Conservation (phyloP, 2,888 invertebrate species). For the Mesochorus sp. region DNA sequence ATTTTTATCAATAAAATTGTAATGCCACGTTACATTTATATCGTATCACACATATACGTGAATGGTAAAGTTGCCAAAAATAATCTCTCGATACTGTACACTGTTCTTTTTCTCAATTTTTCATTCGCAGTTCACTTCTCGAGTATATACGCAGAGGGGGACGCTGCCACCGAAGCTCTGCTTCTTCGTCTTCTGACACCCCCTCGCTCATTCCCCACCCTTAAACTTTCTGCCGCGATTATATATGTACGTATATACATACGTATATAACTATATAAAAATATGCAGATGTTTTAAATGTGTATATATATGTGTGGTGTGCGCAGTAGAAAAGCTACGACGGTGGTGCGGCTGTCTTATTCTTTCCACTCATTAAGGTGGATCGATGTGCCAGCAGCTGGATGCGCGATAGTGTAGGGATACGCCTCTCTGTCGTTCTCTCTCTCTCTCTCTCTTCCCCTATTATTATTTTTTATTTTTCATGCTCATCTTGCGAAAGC, state of each 20-base stretch:
- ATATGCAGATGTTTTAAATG: slow-evolving; percentile 44
- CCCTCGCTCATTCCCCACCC: slow-evolving; percentile 28
- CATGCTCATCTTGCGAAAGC: slow-evolving; percentile 22
- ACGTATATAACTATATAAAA: slow-evolving; percentile 28
- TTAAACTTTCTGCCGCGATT: slow-evolving; percentile 13
- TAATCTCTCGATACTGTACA: neutral
- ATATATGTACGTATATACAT: slow-evolving; percentile 19
- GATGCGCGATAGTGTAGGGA: slow-evolving; percentile 66
- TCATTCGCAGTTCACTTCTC: slow-evolving; percentile 9
- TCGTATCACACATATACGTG: no score
- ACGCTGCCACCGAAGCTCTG: slow-evolving; percentile 43
- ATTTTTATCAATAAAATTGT: no score
- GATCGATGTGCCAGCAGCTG: slow-evolving; percentile 81
- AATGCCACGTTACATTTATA: no score
- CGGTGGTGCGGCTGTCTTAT: slow-evolving; percentile 79
- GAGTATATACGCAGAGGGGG: slow-evolving; percentile 42
- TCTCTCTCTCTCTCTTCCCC: slow-evolving; percentile 11
- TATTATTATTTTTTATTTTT: slow-evolving; percentile 3
- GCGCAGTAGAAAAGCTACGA: slow-evolving; percentile 65
- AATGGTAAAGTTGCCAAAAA: no score
- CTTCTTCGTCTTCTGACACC: slow-evolving; percentile 30
- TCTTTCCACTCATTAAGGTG: slow-evolving; percentile 82
- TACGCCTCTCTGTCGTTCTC: slow-evolving; percentile 34
- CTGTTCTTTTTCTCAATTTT: neutral
- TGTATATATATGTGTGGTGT: slow-evolving; percentile 60